Evolutionary conservation across 2,888 invertebrate species (phyloP).

Genomic region (Baronia brevicornis): DNA sequence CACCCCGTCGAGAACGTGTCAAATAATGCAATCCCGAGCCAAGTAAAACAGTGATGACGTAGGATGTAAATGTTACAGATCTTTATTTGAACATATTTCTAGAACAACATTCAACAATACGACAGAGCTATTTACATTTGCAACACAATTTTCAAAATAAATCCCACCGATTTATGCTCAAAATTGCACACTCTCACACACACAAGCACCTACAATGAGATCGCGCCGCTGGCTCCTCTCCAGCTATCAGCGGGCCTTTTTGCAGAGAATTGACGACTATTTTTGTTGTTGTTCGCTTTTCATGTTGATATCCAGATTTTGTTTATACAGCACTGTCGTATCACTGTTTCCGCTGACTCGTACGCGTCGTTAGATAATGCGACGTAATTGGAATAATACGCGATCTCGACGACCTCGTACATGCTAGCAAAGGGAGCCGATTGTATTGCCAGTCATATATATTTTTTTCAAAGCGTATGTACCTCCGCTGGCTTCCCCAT

Average conservation of each 20-base stretch:
- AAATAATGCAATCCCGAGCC: no score
- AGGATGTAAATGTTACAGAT: no score
- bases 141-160: conserved; percentile 18
- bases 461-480: no score
- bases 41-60: no score
- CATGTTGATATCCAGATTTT: conserved; percentile 49
- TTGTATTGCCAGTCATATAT: no score
- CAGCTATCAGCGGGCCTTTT: conserved; percentile 42
- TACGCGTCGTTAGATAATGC: conserved; percentile 9
- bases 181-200: conserved; percentile 26
- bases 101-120: no score
- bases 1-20: no score
- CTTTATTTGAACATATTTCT: no score
- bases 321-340: conserved; percentile 17
- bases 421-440: no score
- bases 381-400: conserved; percentile 11
- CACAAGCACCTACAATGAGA: conserved; percentile 40
- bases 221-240: conserved; percentile 43
- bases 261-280: conserved; percentile 51
- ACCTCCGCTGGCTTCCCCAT: no score
- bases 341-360: conserved; percentile 1
- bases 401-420: no score
- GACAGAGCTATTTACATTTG: no score
- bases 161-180: conserved; percentile 15
- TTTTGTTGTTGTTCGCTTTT: conserved; percentile 47